Conservation (phyloP, 2,113 vertebrate genomes). For the Gallinago undulata region DNA sequence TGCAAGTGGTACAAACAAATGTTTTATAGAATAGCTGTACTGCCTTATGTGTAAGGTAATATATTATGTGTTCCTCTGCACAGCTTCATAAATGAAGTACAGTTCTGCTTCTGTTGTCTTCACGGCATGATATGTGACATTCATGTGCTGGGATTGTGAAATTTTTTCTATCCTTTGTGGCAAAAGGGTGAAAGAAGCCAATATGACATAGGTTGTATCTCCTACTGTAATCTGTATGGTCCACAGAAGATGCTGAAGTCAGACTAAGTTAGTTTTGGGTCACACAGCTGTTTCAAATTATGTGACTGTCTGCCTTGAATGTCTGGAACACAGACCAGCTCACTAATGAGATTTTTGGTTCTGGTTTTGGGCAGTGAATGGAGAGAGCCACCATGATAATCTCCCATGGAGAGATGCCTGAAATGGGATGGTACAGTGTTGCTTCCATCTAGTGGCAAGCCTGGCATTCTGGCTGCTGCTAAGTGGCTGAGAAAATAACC, state of each 20-base stretch:
- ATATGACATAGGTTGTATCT: background rate
- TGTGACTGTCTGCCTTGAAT: background rate
- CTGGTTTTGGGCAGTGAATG: background rate
- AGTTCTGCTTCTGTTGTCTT: background rate
- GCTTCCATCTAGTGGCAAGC: background rate
- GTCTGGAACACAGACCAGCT: background rate
- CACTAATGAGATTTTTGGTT: background rate
- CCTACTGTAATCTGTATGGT: background rate
- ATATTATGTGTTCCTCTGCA: background rate
- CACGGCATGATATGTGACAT: background rate
- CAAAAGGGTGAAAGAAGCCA: background rate
- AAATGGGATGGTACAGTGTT: background rate
- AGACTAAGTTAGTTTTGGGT: background rate
- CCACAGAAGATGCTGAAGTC: background rate
- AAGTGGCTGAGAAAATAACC: background rate
- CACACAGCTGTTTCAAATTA: background rate
- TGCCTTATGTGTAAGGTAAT: background rate
- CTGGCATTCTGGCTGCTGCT: background rate
- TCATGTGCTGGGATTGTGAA: background rate
- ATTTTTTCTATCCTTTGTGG: background rate
- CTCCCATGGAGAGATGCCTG: fast-evolving
- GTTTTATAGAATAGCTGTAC: background rate
- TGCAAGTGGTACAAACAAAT: background rate
- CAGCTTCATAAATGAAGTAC: background rate
- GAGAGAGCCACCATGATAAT: background rate